These are phyloP conservation scores for Umimayanthus chanpuru DNA, from an alignment of 92 coral and sea anemone species.

Conservation along the genomic window DNA sequence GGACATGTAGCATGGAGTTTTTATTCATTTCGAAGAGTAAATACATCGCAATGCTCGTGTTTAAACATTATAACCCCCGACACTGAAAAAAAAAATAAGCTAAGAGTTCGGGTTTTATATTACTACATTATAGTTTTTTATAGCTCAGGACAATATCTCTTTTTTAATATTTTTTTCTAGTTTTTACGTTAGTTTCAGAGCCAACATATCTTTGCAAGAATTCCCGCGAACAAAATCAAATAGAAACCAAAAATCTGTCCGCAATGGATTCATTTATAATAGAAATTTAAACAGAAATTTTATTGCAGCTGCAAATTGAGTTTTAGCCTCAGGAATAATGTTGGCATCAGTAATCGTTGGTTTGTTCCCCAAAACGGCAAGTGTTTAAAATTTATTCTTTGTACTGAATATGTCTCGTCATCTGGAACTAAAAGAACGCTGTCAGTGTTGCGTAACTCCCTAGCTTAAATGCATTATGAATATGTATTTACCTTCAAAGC, in stretches of 20 bases:
- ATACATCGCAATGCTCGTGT: neutral
- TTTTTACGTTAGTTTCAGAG: neutral
- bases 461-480: slow-evolving; percentile 13
- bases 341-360: no score
- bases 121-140: neutral
- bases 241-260: neutral
- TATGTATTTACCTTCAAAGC: slow-evolving; percentile 50
- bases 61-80: no score
- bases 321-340: no score
- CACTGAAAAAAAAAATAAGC: neutral
- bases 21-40: neutral
- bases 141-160: no score
- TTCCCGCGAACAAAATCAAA: no score
- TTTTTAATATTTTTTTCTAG: no score
- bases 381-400: no score
- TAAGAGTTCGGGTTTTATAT: neutral
- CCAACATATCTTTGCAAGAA: neutral
- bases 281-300: neutral
- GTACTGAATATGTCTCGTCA: no score
- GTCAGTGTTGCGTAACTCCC: neutral
- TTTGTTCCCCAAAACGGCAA: no score
- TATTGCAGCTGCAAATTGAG: neutral
- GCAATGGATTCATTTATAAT: neutral
- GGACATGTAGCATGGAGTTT: neutral
- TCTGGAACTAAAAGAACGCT: no score